These are phyloP conservation scores for Struthidea cinerea DNA, from an alignment of 2,113 vertebrate species.

Conservation along the genomic window DNA sequence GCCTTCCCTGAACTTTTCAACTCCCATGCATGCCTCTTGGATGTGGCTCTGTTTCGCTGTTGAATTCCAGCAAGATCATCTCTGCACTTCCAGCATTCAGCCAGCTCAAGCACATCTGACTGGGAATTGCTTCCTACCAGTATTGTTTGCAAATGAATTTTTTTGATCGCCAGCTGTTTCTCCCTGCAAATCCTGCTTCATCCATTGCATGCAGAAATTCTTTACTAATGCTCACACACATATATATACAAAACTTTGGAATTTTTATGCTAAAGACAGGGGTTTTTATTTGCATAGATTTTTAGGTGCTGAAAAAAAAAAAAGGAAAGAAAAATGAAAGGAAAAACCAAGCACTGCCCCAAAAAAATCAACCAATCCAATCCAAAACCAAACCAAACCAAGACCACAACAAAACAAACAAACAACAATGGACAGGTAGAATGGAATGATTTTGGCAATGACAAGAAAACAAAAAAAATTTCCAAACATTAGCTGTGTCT, in stretches of 20 bases:
- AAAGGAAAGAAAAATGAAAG: no score
- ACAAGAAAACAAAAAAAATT: not conserved
- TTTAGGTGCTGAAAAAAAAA: not conserved
- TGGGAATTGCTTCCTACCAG: not conserved
- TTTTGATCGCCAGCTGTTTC: not conserved
- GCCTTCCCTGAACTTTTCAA: slow-evolving; percentile 59
- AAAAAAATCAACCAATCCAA: not conserved
- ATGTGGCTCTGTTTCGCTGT: not conserved
- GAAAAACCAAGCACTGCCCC: rapidly evolving
- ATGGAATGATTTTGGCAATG: not conserved
- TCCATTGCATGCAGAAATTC: not conserved
- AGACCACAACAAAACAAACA: not conserved
- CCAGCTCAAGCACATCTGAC: not conserved
- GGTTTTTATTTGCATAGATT: not conserved
- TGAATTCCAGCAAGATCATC: not conserved
- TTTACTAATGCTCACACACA: not conserved
- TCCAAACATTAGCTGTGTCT: not conserved
- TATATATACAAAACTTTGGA: not conserved
- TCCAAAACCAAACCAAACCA: not conserved
- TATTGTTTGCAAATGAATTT: not conserved
- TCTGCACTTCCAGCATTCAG: not conserved
- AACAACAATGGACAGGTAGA: not conserved
- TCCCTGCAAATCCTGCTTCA: not conserved
- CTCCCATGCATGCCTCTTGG: not conserved
- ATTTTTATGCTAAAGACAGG: not conserved